Base-by-base conservation (phyloP, 2,888 invertebrate genomes). In the Trissoscelio sp. region DNA sequence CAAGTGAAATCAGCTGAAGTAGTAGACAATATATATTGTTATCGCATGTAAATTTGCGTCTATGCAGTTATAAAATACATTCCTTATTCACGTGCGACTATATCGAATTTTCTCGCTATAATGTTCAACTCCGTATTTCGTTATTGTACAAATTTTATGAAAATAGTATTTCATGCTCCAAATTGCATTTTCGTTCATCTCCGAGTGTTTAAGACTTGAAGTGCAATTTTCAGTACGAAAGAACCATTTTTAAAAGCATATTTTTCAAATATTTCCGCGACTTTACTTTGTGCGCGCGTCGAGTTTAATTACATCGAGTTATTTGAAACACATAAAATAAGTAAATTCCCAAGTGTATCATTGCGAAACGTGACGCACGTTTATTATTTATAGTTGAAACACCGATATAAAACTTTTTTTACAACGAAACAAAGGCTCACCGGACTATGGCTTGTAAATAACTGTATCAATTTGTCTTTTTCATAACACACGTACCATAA, bases 401-500 rank as follows among this genome's bases (percentile, higher is more conserved):
- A 24, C 14, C 28, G 42, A 31, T 28, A 4, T 9, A 24, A 20
- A 24, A 24, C 7, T 11, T 22, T 64, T 64, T 64, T 51, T 44
- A 9, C 20, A 4, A 0, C 11, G 0, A 14, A 39, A 34, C 64
- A 37, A 18, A 44, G 9, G 34, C 20, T 57, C 14, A 7, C 22
- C 9, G 34, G 42, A 28, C 12, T 20, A 3, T 53, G 14, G 3
- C 24, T 44, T 14, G 53, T 14, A 44, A 28, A 44, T 73, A 73
- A 62, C 62, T 51, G 28, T 48, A 72, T 48, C 70, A 70, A 70
- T 70, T 70, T 60, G 58, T 58, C 37, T 58, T 73, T 73, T 73
- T 64, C 39, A 55, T 53, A 51, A 69, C 34, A 12, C 16, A 16
- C 28, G 24, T 20, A 14, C 22, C 34, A n/a, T 64, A 74, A 74